A percentile compares a stretch with the other conserved stretches of the same genome.
Evolutionary conservation across 2,888 invertebrate genomes (phyloP).

Genomic region (Ennomos fuscantarius): DNA sequence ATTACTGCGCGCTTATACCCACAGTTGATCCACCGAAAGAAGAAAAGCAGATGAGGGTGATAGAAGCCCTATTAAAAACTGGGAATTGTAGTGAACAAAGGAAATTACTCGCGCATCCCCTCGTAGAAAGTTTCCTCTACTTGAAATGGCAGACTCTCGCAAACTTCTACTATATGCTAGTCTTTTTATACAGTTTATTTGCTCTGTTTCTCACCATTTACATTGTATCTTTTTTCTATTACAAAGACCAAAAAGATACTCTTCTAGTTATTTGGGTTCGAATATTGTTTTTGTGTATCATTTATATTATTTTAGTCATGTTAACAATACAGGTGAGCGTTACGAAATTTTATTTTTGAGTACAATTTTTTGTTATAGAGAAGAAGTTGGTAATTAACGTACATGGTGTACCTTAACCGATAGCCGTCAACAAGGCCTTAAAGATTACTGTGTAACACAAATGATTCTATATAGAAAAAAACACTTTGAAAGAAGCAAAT

Average conservation of each 20-base stretch:
- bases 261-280: too few relatives aligned
- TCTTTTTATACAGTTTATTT: constrained; percentile 9
- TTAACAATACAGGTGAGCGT: constrained; percentile 14
- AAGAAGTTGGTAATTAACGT: too few relatives aligned
- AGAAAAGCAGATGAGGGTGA: constrained; percentile 10
- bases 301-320: constrained; percentile 2
- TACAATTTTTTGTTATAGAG: too few relatives aligned
- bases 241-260: constrained; percentile 8
- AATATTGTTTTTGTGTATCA: background rate
- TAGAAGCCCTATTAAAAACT: constrained; percentile 13
- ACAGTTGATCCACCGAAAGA: background rate
- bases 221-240: constrained; percentile 14
- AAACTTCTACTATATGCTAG: constrained; percentile 10
- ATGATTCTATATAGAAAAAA: too few relatives aligned
- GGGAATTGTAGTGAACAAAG: constrained; percentile 57
- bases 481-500: too few relatives aligned
- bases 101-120: constrained; percentile 75
- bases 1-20: constrained; percentile 8
- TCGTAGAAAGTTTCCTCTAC: constrained; percentile 79
- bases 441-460: too few relatives aligned
- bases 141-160: constrained; percentile 75
- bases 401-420: too few relatives aligned
- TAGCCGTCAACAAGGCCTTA: too few relatives aligned
- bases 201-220: constrained; percentile 7
- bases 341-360: too few relatives aligned